Conservation (phyloP, 1,140 invertebrate species). For the Pachypsylla venusta region DNA sequence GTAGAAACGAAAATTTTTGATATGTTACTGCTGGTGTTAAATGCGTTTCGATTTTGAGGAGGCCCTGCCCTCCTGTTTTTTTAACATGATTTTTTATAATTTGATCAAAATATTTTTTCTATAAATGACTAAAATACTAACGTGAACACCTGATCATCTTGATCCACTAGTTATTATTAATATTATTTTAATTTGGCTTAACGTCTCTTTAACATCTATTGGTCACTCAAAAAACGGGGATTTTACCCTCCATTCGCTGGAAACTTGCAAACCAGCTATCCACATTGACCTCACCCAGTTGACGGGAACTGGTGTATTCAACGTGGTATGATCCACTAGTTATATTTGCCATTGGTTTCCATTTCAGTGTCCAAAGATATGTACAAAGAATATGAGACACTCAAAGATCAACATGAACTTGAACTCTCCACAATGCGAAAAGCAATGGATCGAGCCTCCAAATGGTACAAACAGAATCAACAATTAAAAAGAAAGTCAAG, state of each 20-base stretch:
- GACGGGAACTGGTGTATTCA: too few relatives aligned
- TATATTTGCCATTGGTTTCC: not conserved
- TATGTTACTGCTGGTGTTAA: too few relatives aligned
- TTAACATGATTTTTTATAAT: not conserved
- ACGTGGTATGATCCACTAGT: not conserved
- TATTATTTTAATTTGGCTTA: not conserved
- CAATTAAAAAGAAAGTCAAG: conserved; percentile 47
- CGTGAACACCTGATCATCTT: too few relatives aligned
- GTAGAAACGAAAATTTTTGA: not conserved
- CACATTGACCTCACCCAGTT: too few relatives aligned
- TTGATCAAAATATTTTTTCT: not conserved
- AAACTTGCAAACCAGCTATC: too few relatives aligned
- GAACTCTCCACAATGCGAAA: conserved; percentile 51
- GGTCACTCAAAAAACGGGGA: too few relatives aligned
- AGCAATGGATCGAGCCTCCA: conserved; percentile 37
- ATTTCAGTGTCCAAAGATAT: conserved; percentile 47
- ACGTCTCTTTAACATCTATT: too few relatives aligned
- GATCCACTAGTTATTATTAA: conserved; percentile 9
- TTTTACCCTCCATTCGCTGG: too few relatives aligned
- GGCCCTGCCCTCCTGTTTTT: not conserved
- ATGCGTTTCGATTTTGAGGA: too few relatives aligned
- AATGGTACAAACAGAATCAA: conserved; percentile 61
- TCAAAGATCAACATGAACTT: conserved; percentile 52
- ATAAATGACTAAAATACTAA: not conserved
- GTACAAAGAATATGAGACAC: conserved; percentile 53